phyloP scores from a whole-genome alignment of 2,113 vertebrate genomes.

The Scalopus aquaticus region DNA sequence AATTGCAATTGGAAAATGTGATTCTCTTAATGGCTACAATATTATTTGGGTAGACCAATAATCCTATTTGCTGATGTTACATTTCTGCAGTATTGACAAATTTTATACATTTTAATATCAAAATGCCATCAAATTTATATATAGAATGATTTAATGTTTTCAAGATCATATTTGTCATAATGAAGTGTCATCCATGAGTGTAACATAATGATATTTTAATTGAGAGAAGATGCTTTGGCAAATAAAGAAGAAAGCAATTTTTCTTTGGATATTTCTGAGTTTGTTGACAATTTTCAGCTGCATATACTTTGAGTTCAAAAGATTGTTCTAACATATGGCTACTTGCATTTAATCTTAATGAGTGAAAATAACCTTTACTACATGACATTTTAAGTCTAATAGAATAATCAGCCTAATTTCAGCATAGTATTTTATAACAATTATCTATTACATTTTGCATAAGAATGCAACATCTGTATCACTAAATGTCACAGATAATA shows the following conservation, averaged over 20 bases:
- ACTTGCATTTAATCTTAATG: constrained; percentile 80
- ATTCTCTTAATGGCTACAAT: constrained; percentile 86
- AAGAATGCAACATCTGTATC: constrained; percentile 78
- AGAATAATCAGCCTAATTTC: constrained; percentile 80
- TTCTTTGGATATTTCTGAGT: constrained; percentile 63
- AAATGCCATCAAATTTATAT: constrained; percentile 82
- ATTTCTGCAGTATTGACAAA: constrained; percentile 85
- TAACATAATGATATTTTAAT: constrained; percentile 73
- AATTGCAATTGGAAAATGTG: constrained; percentile 89
- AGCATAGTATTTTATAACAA: constrained; percentile 82
- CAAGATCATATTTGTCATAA: constrained; percentile 78
- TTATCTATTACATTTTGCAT: constrained; percentile 72
- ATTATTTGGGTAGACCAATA: constrained; percentile 87
- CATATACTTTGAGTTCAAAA: constrained; percentile 73
- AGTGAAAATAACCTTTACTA: constrained; percentile 79
- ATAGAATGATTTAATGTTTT: constrained; percentile 83
- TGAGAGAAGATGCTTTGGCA: constrained; percentile 67
- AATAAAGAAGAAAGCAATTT: constrained; percentile 61
- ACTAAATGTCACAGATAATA: constrained; percentile 79
- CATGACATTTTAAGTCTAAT: constrained; percentile 86
- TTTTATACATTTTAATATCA: constrained; percentile 86
- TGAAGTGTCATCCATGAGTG: constrained; percentile 74
- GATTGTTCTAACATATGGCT: constrained; percentile 83
- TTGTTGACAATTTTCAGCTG: constrained; percentile 77
- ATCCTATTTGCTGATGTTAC: constrained; percentile 84